Evolutionary conservation across 2,888 invertebrate species (phyloP).

Genomic region (Netelia inedita): DNA sequence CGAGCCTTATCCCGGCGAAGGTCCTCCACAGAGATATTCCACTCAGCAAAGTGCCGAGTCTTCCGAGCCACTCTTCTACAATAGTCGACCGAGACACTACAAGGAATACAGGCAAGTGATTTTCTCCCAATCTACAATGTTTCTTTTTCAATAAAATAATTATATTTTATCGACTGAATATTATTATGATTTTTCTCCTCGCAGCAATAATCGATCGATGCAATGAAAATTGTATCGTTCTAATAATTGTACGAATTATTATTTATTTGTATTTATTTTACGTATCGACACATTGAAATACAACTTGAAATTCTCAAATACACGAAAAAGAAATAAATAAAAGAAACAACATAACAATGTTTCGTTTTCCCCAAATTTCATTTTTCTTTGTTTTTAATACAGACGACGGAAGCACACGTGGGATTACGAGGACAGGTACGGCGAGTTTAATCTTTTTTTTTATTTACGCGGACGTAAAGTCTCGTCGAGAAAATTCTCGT

Average conservation of each 20-base stretch:
- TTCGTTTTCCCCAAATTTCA: conserved; percentile 66
- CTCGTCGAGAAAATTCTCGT: neutral
- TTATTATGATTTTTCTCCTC: neutral
- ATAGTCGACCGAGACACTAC: conserved; percentile 93
- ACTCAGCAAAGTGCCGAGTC: conserved; percentile 85
- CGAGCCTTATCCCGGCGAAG: conserved; percentile 81
- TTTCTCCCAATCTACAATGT: neutral
- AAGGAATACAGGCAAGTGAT: conserved; percentile 86
- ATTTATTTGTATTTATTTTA: neutral
- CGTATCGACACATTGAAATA: conserved; percentile 9
- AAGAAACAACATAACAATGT: conserved; percentile 62
- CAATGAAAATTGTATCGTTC: neutral
- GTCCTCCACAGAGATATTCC: conserved; percentile 79
- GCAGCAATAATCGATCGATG: conserved; percentile 1
- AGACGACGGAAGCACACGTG: conserved; percentile 87
- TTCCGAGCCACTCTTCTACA: conserved; percentile 93
- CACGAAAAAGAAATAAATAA: conserved; percentile 29
- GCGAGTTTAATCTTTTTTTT: conserved; percentile 59
- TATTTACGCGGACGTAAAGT: conserved; percentile 20
- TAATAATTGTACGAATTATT: conserved; percentile 12
- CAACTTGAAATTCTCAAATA: conserved; percentile 61
- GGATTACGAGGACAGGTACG: conserved; percentile 87
- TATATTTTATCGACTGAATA: neutral
- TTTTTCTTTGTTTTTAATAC: conserved; percentile 78
- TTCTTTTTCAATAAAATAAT: neutral